Evolutionary conservation across 2,888 invertebrate genomes (phyloP), one percentile per base, ranked within the genome.

Genomic region (Agrotis puta): DNA sequence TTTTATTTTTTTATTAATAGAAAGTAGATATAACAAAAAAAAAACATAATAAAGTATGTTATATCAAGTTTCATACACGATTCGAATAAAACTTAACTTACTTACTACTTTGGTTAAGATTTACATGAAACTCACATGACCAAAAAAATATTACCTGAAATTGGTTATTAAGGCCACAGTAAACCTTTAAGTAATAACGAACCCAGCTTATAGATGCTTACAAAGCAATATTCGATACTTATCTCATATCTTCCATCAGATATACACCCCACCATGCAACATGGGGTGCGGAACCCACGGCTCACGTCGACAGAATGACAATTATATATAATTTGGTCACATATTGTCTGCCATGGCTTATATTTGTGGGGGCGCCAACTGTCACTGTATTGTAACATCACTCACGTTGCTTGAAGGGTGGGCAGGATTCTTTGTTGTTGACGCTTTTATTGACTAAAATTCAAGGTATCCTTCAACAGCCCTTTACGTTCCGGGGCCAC

Each of bases 281-380:
- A 61, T 68, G 67, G 66, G 70, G 69, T 70, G 27, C 24, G 6
- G 56, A 39, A 27, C 66, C 66, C 67, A 72, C 24, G 58, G 45
- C n/a, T 59, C 74, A 71, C 83, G 79, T 75, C 43, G 57, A 43
- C 71, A 58, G 83, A 77, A 83, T 85, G 74, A 75, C 73, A 82
- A 83, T n/a, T n/a, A n/a, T n/a, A n/a, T n/a, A n/a, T 84, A 77
- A 68, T 68, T 77, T 70, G 63, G 65, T 64, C 73, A 58, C 85
- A 77, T 73, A 58, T 77, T 79, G 73, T 79, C 50, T 16, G 9
- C 22, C 43, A 62, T 39, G n/a, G 56, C 64, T 70, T 43, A 58
- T 69, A 24, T 66, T 64, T 61, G 48, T 53, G 24, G 47, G 48
- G 59, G 24, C 13, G 27, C 63, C 79, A 66, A 71, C 61, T 82